Conservation (phyloP, 2,888 invertebrate genomes). For the Malacosoma neustria region DNA sequence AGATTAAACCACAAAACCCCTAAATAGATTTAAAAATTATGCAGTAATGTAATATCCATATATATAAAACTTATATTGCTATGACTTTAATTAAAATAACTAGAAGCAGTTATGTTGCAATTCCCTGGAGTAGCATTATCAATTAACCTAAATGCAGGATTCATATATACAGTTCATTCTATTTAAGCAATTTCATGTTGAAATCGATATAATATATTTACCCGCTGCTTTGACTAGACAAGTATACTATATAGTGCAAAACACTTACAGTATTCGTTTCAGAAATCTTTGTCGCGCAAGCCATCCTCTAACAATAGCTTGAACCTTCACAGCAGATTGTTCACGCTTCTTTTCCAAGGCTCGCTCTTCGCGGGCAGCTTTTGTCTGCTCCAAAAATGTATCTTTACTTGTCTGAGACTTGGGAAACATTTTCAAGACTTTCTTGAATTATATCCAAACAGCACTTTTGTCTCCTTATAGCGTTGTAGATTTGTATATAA, state of each 20-base stretch:
- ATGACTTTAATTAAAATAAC: no score
- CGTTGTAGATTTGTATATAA: not conserved
- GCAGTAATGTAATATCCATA: no score
- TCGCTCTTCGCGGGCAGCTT: constrained; percentile 92
- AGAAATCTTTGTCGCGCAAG: constrained; percentile 78
- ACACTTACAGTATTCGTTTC: constrained; percentile 80
- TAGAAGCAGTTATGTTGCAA: no score
- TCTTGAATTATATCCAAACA: no score
- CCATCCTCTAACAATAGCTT: constrained; percentile 85
- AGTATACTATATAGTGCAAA: not conserved
- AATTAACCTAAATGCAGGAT: not conserved
- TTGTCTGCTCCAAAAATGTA: constrained; percentile 91
- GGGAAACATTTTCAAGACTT: constrained; percentile 45
- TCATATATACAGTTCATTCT: constrained; percentile 1
- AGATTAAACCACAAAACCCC: no score
- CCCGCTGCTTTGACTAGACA: not conserved
- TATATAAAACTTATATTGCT: no score
- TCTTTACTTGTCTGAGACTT: constrained; percentile 77
- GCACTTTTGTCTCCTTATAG: no score
- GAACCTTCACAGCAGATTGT: constrained; percentile 82
- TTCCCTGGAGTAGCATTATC: not conserved
- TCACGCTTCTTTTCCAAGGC: constrained; percentile 89
- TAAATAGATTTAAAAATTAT: no score
- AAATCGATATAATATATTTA: not conserved
- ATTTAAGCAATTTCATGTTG: not conserved